phyloP scores from a whole-genome alignment of 2,888 invertebrate genomes.

The Agrotis segetum region DNA sequence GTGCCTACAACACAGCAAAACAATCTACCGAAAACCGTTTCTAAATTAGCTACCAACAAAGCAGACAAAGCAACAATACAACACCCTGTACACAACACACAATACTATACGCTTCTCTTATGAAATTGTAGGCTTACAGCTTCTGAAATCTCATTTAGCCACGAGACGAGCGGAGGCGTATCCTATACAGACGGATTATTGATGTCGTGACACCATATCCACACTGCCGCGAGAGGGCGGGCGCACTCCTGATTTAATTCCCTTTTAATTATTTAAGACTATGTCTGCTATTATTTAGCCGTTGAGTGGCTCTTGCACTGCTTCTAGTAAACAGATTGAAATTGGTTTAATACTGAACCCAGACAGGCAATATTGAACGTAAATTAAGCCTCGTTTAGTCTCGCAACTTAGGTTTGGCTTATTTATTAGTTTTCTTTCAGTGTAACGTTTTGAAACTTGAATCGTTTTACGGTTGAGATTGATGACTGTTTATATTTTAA shows the following conservation, averaged over 20 bases:
- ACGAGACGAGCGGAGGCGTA: slow-evolving; percentile 46
- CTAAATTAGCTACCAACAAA: slow-evolving; percentile 14
- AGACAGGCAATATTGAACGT: slow-evolving; percentile 52
- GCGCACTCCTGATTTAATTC: slow-evolving; percentile 65
- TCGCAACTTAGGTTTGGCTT: slow-evolving; percentile 29
- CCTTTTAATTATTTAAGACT: slow-evolving; percentile 66
- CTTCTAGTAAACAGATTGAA: slow-evolving; percentile 45
- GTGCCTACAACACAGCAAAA: not conserved
- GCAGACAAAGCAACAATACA: slow-evolving; percentile 15
- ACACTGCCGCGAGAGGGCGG: slow-evolving; percentile 61
- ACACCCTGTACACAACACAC: slow-evolving; percentile 22
- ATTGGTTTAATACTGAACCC: slow-evolving; percentile 49
- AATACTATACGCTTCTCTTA: slow-evolving; percentile 25
- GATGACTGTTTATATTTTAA: slow-evolving; percentile 13
- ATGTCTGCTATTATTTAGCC: slow-evolving; percentile 61
- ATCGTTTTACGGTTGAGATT: slow-evolving; percentile 14
- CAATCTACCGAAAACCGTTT: not conserved
- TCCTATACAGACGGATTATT: slow-evolving; percentile 68
- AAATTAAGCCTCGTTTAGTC: slow-evolving; percentile 33
- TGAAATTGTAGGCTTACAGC: slow-evolving; percentile 56
- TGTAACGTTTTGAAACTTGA: slow-evolving; percentile 31
- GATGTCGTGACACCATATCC: slow-evolving; percentile 67
- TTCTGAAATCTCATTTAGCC: slow-evolving; percentile 67
- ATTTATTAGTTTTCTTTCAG: slow-evolving; percentile 49
- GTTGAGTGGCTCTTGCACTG: slow-evolving; percentile 11